Percentiles rank a stretch among this genome's conserved stretches.
Conservation (phyloP, 2,113 vertebrate genomes). For the Brachypteracias leptosomus region DNA sequence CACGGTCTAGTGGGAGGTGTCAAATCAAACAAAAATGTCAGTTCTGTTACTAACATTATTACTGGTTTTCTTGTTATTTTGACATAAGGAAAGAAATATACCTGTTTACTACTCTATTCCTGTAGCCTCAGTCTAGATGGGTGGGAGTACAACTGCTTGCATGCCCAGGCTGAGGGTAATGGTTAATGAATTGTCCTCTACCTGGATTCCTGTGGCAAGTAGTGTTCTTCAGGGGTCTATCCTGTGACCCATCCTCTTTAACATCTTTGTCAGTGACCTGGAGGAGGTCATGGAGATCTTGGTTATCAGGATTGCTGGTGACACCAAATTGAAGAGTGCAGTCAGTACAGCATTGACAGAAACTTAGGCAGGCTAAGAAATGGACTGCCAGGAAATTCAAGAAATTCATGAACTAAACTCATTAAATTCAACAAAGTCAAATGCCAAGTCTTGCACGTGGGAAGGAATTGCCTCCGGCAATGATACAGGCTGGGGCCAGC, state of each 20-base stretch:
- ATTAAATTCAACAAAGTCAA: background rate
- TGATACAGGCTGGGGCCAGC: background rate
- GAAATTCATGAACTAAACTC: background rate
- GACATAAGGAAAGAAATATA: background rate
- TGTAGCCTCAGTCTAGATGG: background rate
- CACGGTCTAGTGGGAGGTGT: background rate
- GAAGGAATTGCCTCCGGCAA: background rate
- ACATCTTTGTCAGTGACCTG: background rate
- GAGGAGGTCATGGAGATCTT: background rate
- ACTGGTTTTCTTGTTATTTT: background rate
- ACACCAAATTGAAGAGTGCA: background rate
- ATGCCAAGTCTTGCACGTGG: background rate
- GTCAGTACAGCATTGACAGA: background rate
- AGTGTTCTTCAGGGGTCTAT: background rate
- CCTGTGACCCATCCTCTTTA: background rate
- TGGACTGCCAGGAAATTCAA: background rate
- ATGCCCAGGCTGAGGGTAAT: background rate
- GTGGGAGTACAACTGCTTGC: background rate
- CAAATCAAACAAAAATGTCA: background rate
- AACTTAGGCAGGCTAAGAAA: background rate
- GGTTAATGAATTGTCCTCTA: background rate
- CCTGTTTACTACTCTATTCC: background rate
- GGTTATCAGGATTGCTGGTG: background rate
- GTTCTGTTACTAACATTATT: background rate
- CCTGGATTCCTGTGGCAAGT: background rate